Base-by-base conservation (phyloP, 2,113 vertebrate species). In the Gambusia holbrooki region DNA sequence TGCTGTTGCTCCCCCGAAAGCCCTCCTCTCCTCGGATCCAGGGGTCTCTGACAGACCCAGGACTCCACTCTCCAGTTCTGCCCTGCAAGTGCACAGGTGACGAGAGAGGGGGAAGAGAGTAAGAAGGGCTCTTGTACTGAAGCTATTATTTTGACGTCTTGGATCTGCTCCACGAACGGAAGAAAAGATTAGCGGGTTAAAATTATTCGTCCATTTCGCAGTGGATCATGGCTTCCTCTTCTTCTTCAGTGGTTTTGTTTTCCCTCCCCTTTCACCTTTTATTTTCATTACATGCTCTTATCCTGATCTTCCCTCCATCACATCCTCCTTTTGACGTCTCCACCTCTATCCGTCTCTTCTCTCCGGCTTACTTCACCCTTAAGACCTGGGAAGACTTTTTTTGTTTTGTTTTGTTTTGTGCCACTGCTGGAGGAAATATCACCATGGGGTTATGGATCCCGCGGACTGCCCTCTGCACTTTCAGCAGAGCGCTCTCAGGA, bases 381-480 rank as follows among this genome's bases (percentile, higher is more conserved):
- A 35, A 71, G 71, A 63, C 77, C 73, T 17, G 76, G 71, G 37
- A 27, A 42, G 64, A 61, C n/a, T 35, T 10, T 10, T 3, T 37
- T 37, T 10, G 35, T 9, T 37, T 37, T 11, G 35, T 11, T 37
- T 37, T 37, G 35, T 37, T 37, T 37, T 11, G 35, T 69, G 62
- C 42, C 27, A 69, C 71, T 37, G 63, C 80, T 80, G 71, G 71
- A 80, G 74, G 77, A 82, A 84, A 77, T 81, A 77, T 77, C 84
- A 83, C 77, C 67, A 66, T 71, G 72, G 80, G 83, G 74, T 84
- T 85, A 89, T 69, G 66, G 81, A 84, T 74, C 79, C 83, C n/a
- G 70, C 77, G 83, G 81, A 83, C 74, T 87, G 79, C 80, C 81
- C 84, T 86, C 78, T 84, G 89, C 81, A 83, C 89, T 84, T 83